Base-by-base conservation (phyloP, 2,888 invertebrate species). In the Ophion slaviceki region DNA sequence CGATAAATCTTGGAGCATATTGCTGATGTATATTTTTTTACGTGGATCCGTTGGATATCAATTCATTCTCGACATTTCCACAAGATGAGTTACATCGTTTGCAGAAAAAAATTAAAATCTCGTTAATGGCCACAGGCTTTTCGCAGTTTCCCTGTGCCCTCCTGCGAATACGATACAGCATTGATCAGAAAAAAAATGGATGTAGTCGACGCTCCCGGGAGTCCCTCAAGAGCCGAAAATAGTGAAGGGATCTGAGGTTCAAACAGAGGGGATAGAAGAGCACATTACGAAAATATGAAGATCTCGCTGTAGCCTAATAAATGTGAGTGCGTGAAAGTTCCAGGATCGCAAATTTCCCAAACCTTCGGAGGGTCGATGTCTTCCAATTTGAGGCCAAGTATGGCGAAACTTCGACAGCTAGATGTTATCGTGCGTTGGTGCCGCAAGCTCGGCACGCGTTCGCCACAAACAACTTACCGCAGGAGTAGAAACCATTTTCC, bases 401-500 rank as follows among this genome's bases (percentile, higher is more conserved):
- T 14, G 5, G 53, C 20, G 8, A 24, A 24, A 61, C 61, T 24
- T 10, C 57, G 57, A 61, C 10, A 24, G 40, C n/a, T 20, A 61
- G 61, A 61, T 61, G 24, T 61, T 61, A 10, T 61, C 61, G 61
- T 61, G 24, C 10, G 8, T 20, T 40, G 40, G 40, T 40, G 40
- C 20, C 61, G 20, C 61, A 7, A 61, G 8, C 61, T 14, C 14
- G n/a, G n/a, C 57, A 57, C 57, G 57, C 57, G 14, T 57, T n/a
- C n/a, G 36, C 40, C 47, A 53, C 47, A 40, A 24, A 66, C 28
- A 61, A 47, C 7, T 53, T n/a, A 70, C 77, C 62, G 36, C 68
- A 77, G 68, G 36, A 78, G 74, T 74, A 17, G 36, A 64, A 77
- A 66, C 81, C 68, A 81, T 81, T 82, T 85, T 85, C 78, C 64